These are phyloP conservation scores for Umimayanthus chanpuru DNA, from an alignment of 92 coral and sea anemone species.

Conservation along the genomic window DNA sequence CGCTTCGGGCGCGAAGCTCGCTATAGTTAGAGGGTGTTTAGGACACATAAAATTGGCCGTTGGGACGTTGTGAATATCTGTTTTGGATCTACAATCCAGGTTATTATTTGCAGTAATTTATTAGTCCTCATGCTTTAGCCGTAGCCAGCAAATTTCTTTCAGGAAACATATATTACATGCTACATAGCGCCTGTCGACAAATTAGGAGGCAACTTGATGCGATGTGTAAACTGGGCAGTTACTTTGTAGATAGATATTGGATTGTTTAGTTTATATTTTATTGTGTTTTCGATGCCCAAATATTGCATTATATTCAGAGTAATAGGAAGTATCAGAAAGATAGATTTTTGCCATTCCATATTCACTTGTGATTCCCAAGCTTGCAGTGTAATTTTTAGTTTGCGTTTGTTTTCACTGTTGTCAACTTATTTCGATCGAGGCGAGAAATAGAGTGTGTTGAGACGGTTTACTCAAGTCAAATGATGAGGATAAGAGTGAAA, in stretches of 20 bases:
- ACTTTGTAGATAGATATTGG: no score
- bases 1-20: background rate
- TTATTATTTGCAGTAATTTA: background rate
- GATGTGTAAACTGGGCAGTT: no score
- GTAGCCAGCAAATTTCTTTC: background rate
- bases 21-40: background rate
- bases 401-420: no score
- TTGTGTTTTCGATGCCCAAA: background rate
- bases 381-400: background rate
- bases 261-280: no score
- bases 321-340: background rate
- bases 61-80: background rate
- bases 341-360: background rate
- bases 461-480: no score
- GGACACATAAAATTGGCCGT: background rate
- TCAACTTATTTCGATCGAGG: background rate
- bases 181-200: background rate
- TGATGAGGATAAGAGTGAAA: no score
- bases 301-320: background rate
- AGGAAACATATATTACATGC: background rate
- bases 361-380: background rate
- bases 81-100: background rate
- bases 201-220: no score
- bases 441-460: no score
- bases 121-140: background rate